Evolutionary conservation across 1,140 invertebrate genomes (phyloP), one percentile per base, ranked within the genome.

Genomic region (Ctenoplectra terminalis): DNA sequence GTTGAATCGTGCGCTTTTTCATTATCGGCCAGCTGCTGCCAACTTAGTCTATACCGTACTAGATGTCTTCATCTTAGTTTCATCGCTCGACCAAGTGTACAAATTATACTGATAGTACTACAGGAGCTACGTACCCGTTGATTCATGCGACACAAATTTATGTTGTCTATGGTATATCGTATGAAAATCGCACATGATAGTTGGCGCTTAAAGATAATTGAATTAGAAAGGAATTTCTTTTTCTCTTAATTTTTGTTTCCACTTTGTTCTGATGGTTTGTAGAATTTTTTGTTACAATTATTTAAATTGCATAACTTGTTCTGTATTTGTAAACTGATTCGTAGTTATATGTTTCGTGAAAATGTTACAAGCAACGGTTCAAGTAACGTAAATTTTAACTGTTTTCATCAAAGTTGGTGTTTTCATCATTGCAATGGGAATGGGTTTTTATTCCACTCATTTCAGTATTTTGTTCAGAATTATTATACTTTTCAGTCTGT

Each of bases 181-280:
- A 67, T 23, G 7, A 20, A 20, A 17, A 50, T 2, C 9, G 17
- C 20, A 29, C n/a, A n/a, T n/a, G n/a, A 40, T 43, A 60, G 20
- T 60, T 60, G 37, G 37, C 54, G 26, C 13, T 60, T 46, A 29
- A 73, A 60, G 43, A 17, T 20, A 60, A 60, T 73, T 73, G n/a
- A 73, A 46, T 46, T 46, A 29, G 8, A 34, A 20, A 60, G 23
- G 7, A 73, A 29, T 43, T 31, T 29, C 8, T 15, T 73, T 60
- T 31, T 20, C 1, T 29, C 29, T 1, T 29, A 0, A 58, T 58
- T 58, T 58, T 34, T 71, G 34, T 52, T 54, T 71, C 17, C 26
- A 20, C n/a, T 6, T 26, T 72, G 29, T 54, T 54, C 56, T 26
- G 11, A 20, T 15, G 1, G 2, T 17, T 74, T 64, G 29, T 17